Evolutionary conservation across 2,888 invertebrate species (phyloP), one percentile per base, ranked within the genome.

Genomic region (Cephus sareptanus): DNA sequence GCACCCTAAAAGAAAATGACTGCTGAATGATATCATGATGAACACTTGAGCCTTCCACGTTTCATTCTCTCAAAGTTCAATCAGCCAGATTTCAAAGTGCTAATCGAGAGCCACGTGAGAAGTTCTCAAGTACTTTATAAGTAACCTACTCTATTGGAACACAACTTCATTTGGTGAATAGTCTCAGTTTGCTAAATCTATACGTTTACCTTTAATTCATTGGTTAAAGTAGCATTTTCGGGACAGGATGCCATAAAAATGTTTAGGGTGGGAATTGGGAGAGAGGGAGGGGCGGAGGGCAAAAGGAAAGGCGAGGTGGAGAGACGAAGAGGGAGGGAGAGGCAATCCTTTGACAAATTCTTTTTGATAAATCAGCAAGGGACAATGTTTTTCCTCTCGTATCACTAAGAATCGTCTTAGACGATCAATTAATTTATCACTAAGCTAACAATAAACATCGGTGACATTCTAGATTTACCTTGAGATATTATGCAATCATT

Each of bases 91-190:
- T 23, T 56, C 23, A 56, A 56, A 56, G 56, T 56, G 56, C 56
- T 23, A 23, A 56, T 56, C 56, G 56, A 56, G 56, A 56, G 56
- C 2, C 23, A 56, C 56, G 56, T 9, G 23, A 9, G 9, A 56
- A 56, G 56, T 56, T 56, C 56, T 56, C 79, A 80, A 83, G 81
- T 85, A 87, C 80, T 83, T 84, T 81, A 86, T 76, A 86, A 82
- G 82, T 87, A 86, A 83, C 83, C 85, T 89, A 88, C 82, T 81
- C 85, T 88, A 89, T 86, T 85, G 86, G 89, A 90, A 89, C 89
- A 90, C 89, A 90, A 89, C 85, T 89, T 88, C 85, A 80, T 87
- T 88, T 87, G 89, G 89, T 89, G 89, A 88, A 86, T 89, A 88
- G 81, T 89, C 89, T 89, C 89, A 89, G 89, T 89, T 85, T 81